These are phyloP conservation scores for Lathamus discolor DNA, from an alignment of 2,113 vertebrate species.

Conservation along the genomic window DNA sequence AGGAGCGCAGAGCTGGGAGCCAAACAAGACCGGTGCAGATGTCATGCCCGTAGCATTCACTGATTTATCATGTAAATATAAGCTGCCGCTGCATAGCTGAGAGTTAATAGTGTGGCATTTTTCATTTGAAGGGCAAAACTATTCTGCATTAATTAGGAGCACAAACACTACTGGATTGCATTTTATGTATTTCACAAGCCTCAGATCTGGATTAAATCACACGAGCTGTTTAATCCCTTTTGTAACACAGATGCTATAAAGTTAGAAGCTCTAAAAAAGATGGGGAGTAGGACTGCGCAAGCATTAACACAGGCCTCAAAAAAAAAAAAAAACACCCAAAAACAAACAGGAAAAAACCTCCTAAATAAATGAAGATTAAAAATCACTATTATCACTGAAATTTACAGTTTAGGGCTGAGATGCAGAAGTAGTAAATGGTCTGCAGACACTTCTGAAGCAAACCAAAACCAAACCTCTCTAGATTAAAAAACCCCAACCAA, in stretches of 20 bases:
- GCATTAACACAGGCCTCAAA: background rate
- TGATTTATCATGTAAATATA: background rate
- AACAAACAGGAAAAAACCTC: background rate
- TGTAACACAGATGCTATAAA: background rate
- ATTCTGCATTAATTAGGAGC: background rate
- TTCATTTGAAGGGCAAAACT: background rate
- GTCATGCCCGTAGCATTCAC: background rate
- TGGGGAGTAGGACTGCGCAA: background rate
- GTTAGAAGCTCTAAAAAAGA: background rate
- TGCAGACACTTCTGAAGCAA: background rate
- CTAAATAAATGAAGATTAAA: background rate
- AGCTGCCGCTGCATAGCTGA: background rate
- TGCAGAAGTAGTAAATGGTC: background rate
- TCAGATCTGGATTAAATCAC: slow-evolving; percentile 4
- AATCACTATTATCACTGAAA: background rate
- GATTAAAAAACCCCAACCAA: background rate
- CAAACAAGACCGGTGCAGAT: background rate
- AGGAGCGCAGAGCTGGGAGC: background rate
- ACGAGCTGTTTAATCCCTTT: background rate
- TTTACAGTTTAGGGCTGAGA: background rate
- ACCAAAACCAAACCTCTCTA: background rate
- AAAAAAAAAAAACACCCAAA: background rate
- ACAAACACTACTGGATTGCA: background rate
- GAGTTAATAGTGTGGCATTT: background rate
- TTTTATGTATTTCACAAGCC: background rate